phyloP scores from a whole-genome alignment of 1,140 invertebrate genomes.

The Potamilus streckersoni region DNA sequence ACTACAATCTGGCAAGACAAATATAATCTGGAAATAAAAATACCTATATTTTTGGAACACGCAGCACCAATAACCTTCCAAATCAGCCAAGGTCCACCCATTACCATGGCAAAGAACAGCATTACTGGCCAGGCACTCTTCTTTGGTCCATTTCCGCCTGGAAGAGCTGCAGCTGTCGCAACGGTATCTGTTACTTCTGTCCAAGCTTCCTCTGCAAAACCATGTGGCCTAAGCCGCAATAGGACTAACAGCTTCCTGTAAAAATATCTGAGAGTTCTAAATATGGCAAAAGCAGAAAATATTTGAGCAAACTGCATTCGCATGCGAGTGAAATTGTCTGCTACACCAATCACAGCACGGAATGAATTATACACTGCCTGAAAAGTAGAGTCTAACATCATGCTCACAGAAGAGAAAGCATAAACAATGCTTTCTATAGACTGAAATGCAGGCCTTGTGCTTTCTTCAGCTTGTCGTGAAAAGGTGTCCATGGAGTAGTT shows the following conservation, averaged over 20 bases:
- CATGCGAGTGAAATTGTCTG: conserved; percentile 90
- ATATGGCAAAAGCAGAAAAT: conserved; percentile 85
- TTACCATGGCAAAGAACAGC: conserved; percentile 86
- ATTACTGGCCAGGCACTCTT: conserved; percentile 73
- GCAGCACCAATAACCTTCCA: conserved; percentile 78
- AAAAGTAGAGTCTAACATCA: conserved; percentile 97
- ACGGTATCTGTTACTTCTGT: conserved; percentile 46
- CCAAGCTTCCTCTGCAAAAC: conserved; percentile 63
- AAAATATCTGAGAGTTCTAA: conserved; percentile 83
- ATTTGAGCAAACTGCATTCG: conserved; percentile 85
- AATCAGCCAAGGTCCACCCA: conserved; percentile 91
- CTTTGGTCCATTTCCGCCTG: conserved; percentile 23
- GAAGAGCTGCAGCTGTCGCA: conserved; percentile 22
- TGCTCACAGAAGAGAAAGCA: conserved; percentile 91
- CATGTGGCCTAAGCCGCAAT: conserved; percentile 70
- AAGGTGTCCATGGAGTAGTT: conserved; percentile 72
- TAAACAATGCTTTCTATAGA: conserved; percentile 93
- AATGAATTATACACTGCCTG: conserved; percentile 95
- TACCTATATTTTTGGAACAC: no score
- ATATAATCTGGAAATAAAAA: no score
- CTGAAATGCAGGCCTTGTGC: conserved; percentile 90
- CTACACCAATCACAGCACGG: conserved; percentile 92
- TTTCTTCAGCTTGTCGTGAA: conserved; percentile 89
- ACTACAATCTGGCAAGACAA: no score
- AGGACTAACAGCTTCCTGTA: conserved; percentile 79